Base-by-base conservation (phyloP, 2,888 invertebrate genomes). In the Drosophila kambysellisi region DNA sequence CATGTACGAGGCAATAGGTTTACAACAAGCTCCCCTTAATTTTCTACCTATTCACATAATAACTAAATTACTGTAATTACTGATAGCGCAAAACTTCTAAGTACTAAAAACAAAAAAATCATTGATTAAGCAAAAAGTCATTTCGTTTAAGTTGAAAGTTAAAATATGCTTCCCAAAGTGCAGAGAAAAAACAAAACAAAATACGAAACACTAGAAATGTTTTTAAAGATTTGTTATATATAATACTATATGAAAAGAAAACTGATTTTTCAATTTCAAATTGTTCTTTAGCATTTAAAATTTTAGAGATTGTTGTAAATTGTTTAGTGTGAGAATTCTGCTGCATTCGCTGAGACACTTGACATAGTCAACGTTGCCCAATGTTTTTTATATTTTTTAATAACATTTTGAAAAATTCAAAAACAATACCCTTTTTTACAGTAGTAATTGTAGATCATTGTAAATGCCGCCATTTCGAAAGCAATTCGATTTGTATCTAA, bases 271-370 rank as follows among this genome's bases (percentile, higher is more conserved):
- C 70, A 82, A 75, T 89, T 83, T 76, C 56, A 84, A 79, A 79
- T 84, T 84, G 84, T 89, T 89, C 63, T 68, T 78, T 76, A 81
- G 86, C 90, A 85, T 89, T 86, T 86, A 89, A 88, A 65, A n/a
- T 75, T 81, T 79, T 80, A 79, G 74, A 79, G 70, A 76, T 76
- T 81, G 76, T 83, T 86, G 73, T 84, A 81, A 74, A 74, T 81
- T 79, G 62, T 73, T 71, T 64, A 71, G 62, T 70, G 39, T 46
- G 39, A 70, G 58, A 71, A 77, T 68, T 78, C 80, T 67, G 77
- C 70, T 79, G 74, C 75, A 65, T 65, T 65, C 76, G 65, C 75
- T 58, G 58, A 67, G 67, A 67, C 62, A 66, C 70, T 82, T 82
- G 84, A 87, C 84, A 70, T 73, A 89, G 88, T 88, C 85, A 76